These are phyloP conservation scores for Capitulum mitella DNA, from an alignment of 2,888 invertebrate species.

Conservation along the genomic window DNA sequence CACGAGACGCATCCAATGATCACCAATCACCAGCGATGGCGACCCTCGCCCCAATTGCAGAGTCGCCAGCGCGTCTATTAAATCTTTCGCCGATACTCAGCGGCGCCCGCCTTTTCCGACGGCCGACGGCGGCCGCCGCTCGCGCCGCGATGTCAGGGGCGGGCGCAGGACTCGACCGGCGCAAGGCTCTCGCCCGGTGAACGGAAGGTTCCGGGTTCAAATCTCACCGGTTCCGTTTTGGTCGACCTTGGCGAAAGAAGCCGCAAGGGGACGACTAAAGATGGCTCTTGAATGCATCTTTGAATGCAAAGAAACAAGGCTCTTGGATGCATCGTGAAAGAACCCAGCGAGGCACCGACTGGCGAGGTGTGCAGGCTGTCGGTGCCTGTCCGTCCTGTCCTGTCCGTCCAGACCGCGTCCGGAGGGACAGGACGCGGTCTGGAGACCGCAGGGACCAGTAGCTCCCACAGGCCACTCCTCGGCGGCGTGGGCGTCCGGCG, in stretches of 20 bases:
- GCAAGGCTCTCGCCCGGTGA: background rate
- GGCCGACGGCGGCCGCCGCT: background rate
- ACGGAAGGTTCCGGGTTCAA: background rate
- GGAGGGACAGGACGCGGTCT: too few relatives aligned
- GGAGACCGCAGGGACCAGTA: too few relatives aligned
- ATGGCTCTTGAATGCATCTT: too few relatives aligned
- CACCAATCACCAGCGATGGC: background rate
- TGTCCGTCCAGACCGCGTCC: too few relatives aligned
- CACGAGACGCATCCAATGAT: background rate
- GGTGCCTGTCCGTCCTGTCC: too few relatives aligned
- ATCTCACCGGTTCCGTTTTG: background rate
- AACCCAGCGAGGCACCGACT: too few relatives aligned
- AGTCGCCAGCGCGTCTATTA: background rate
- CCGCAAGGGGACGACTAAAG: too few relatives aligned
- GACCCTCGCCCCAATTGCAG: background rate
- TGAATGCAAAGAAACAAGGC: too few relatives aligned
- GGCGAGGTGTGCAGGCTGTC: too few relatives aligned
- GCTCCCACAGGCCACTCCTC: too few relatives aligned
- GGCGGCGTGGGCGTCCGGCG: too few relatives aligned
- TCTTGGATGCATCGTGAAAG: too few relatives aligned
- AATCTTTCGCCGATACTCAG: background rate
- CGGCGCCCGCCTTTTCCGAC: background rate
- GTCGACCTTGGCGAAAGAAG: background rate
- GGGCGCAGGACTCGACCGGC: background rate
- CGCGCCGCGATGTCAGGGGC: background rate